Evolutionary conservation across 2,113 vertebrate species (phyloP).

Genomic region (Lasiurus borealis): DNA sequence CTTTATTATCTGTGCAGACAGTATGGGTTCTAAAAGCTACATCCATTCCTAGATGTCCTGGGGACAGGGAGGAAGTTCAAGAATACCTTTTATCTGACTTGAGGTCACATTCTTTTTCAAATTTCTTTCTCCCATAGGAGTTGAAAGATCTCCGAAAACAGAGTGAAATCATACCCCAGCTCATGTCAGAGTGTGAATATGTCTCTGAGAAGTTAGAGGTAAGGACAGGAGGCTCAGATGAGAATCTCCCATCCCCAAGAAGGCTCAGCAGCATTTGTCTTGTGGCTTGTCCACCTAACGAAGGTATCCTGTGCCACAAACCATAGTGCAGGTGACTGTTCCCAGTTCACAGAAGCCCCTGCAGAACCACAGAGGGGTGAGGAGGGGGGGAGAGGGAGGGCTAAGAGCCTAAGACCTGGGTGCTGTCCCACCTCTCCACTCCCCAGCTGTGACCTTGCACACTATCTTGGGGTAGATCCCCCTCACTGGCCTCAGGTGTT

Average conservation of each 20-base stretch:
- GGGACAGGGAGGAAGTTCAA: background rate
- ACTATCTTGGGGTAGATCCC: background rate
- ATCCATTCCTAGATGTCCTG: fast-evolving
- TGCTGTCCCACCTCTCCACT: background rate
- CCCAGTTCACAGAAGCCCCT: background rate
- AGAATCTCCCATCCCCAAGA: background rate
- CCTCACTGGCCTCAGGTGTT: background rate
- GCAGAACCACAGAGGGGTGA: background rate
- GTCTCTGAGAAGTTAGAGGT: conserved; percentile 95
- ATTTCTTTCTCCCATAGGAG: conserved; percentile 87
- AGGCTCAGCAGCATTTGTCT: background rate
- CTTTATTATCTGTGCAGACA: fast-evolving
- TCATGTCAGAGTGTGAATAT: conserved; percentile 95
- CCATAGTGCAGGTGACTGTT: background rate
- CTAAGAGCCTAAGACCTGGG: background rate
- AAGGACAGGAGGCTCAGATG: conserved; percentile 31
- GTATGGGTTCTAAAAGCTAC: background rate
- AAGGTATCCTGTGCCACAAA: background rate
- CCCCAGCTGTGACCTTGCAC: background rate
- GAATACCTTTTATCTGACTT: background rate
- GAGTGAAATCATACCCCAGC: conserved; percentile 96
- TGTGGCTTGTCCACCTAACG: background rate
- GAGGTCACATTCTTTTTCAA: background rate
- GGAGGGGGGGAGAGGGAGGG: fast-evolving
- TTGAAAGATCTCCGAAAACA: conserved; percentile 96